Base-by-base conservation (phyloP, 1,140 invertebrate genomes). In the Drosophila nasuta region DNA sequence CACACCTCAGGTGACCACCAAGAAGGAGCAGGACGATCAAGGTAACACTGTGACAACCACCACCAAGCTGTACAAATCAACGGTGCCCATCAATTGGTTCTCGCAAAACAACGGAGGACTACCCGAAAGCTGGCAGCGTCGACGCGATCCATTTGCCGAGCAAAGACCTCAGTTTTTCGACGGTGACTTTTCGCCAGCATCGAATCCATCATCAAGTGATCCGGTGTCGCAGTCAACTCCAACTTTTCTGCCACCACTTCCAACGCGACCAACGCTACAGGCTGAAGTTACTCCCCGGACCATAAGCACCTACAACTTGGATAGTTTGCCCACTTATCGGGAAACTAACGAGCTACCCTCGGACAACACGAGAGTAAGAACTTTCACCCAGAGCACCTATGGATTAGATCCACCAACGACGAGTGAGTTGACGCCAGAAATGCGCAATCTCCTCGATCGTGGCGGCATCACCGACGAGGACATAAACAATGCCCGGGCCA, bases 391-490 rank as follows among this genome's bases (percentile, higher is more conserved):
- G 8, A 73, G 4, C 5, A 73, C 49, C 41, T 73, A 28, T 5
- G 33, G 74, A 0, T 15, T 15, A 7, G 38, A n/a, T 7, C 8
- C 46, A 25, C 60, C 58, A 2, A 59, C 20, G 4, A 25, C 41
- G 0, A 10, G 54, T 3, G 68, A 75, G 2, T 8, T 86, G 7
- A 58, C 70, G 10, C 74, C 77, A 8, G 17, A 30, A 3, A 25
- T 77, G 13, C 49, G 63, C 25, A 65, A 75, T 1, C 11, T 73
- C 1, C 56, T 86, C 2, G 3, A 17, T 8, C 54, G 51, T 6
- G 80, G 63, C n/a, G 82, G 82, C 59, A 80, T 86, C 33, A 77
- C 49, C 28, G 77, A 79, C 5, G 49, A 75, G 25, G 82, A 86
- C 11, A 60, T 82, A 13, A 69, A 11, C 0, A 48, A 60, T 35